Percentiles rank a stretch among this genome's conserved stretches.
These are phyloP conservation scores for Nothoprocta perdicaria DNA, from an alignment of 2,113 vertebrate species.

Conservation along the genomic window DNA sequence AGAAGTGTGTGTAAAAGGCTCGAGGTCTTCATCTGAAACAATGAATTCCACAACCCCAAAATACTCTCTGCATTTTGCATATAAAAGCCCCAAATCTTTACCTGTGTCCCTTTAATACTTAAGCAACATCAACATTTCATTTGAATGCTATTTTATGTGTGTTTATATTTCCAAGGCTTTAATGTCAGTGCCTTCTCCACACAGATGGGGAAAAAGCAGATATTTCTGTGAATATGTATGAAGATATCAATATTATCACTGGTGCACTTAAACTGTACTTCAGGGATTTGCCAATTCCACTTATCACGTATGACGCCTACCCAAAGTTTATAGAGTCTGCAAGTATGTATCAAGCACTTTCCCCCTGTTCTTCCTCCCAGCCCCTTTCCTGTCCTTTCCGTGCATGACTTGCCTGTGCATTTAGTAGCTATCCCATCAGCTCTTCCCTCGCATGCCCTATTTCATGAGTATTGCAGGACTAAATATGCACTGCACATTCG, in stretches of 20 bases:
- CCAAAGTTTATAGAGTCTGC: conserved; percentile 96
- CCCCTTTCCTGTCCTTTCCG: background rate
- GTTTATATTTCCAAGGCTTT: conserved; percentile 42
- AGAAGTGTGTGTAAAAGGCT: background rate
- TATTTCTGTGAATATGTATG: conserved; percentile 95
- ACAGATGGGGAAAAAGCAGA: conserved; percentile 98
- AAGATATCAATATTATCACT: conserved; percentile 99
- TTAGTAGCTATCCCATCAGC: background rate
- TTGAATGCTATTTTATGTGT: conserved; percentile 2
- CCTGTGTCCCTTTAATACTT: background rate
- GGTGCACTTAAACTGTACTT: conserved; percentile 99
- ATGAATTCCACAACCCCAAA: background rate
- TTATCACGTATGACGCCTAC: conserved; percentile 97
- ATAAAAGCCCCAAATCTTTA: background rate
- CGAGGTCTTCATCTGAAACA: background rate
- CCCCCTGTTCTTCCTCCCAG: background rate
- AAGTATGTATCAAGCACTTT: conserved; percentile 82
- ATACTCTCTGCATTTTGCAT: background rate
- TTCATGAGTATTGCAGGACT: background rate
- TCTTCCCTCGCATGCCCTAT: background rate
- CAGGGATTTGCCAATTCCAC: conserved; percentile 97
- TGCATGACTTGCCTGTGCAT: background rate
- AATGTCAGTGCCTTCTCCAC: conserved; percentile 44
- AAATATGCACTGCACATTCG: background rate
- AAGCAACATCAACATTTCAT: background rate